A percentile compares a stretch with the other conserved stretches of the same genome.
These are phyloP conservation scores for Ctenosaura bakeri DNA, from an alignment of 2,797 vertebrate species.

Conservation along the genomic window DNA sequence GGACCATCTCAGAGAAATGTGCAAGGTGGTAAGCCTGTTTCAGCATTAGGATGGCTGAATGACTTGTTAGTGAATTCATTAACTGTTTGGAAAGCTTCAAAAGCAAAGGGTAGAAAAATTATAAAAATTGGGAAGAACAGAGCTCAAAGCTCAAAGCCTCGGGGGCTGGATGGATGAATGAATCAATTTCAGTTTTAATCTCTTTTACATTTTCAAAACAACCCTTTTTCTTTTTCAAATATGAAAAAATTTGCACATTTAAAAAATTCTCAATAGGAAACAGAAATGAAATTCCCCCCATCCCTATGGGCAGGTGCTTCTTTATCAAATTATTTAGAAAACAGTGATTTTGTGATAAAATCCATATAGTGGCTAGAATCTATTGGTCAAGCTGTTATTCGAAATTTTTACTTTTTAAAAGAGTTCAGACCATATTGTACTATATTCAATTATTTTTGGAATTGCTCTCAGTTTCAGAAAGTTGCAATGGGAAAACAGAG, in stretches of 20 bases:
- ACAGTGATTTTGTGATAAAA: background rate
- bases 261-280: background rate
- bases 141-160: too few relatives aligned
- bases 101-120: background rate
- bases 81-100: background rate
- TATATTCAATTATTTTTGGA: background rate
- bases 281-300: background rate
- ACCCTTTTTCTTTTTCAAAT: background rate
- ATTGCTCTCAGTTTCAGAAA: background rate
- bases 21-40: background rate
- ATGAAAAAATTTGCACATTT: background rate
- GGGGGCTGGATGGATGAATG: too few relatives aligned
- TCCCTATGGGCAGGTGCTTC: slow-evolving; percentile 34
- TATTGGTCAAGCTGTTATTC: background rate
- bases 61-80: too few relatives aligned
- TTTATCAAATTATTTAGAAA: slow-evolving; percentile 48
- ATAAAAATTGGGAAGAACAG: too few relatives aligned
- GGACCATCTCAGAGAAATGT: background rate
- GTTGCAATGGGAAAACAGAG: background rate
- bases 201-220: background rate
- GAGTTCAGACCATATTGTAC: too few relatives aligned
- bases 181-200: background rate
- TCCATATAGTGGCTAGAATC: background rate
- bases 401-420: background rate
- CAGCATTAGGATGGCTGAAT: background rate